These are phyloP conservation scores for Eira barbara DNA, from an alignment of 2,113 vertebrate genomes.

Conservation along the genomic window DNA sequence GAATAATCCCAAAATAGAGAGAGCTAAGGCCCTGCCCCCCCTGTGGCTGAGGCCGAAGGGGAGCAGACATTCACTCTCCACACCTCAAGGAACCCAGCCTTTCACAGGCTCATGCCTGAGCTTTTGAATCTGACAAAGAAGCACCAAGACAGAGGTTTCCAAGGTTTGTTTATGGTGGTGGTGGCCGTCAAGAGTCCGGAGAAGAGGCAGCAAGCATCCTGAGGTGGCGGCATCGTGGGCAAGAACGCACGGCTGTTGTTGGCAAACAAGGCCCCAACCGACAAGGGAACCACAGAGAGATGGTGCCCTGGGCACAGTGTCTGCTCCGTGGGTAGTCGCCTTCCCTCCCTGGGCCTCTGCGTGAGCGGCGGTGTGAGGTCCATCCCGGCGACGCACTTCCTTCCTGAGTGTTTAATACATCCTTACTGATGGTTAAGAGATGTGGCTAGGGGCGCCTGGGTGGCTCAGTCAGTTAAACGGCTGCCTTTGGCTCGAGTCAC, in stretches of 20 bases:
- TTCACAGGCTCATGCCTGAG: background rate
- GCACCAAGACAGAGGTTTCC: background rate
- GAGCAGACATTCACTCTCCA: background rate
- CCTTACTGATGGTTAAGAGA: background rate
- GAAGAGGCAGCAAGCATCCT: background rate
- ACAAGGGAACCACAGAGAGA: background rate
- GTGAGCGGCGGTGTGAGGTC: background rate
- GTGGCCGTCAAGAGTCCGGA: background rate
- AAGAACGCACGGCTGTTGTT: background rate
- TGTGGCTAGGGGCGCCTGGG: too few relatives aligned
- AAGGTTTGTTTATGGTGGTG: rapidly evolving
- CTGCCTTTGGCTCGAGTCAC: too few relatives aligned
- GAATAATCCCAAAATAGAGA: conserved; percentile 16
- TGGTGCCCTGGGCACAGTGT: too few relatives aligned
- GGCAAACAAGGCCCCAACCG: too few relatives aligned
- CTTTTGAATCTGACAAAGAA: background rate
- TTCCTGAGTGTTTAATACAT: background rate
- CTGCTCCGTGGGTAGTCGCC: background rate
- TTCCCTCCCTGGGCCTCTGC: background rate
- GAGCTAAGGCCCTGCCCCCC: background rate
- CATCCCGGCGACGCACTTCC: background rate
- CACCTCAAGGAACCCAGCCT: background rate
- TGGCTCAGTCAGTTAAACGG: too few relatives aligned
- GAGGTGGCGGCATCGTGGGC: rapidly evolving
- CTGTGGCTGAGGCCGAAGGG: rapidly evolving